Evolutionary conservation across 2,113 vertebrate species (phyloP), one percentile per base, ranked within the genome.

Genomic region (Lathamus discolor): DNA sequence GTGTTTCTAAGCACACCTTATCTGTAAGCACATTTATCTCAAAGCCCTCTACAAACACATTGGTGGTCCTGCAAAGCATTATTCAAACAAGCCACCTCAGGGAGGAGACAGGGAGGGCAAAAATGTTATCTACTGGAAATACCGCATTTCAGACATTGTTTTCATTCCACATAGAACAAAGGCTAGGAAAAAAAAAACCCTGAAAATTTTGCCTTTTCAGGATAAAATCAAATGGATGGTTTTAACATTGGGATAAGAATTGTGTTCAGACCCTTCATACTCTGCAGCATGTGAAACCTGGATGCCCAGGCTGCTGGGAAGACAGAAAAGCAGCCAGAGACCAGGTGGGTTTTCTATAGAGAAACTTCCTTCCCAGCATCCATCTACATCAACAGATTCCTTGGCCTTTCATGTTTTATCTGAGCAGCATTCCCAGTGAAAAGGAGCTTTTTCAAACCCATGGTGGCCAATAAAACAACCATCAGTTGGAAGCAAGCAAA

Each of bases 1-100:
- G n/a, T 27, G 59, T 83, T 88, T 93, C 62, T 72, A 91, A 91
- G 70, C 64, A 75, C 49, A 33, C 23, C 23, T 95, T 96, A 95
- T 95, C 89, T 95, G 33, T 18, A 83, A 67, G 81, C 25, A 67
- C 59, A 37, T 95, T 95, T 93, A 94, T 96, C 85, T 95, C 61
- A 7, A 76, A 20, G 4, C 33, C 74, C 59, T 90, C 72, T 63
- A 25, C 59, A 74, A 52, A 92, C 41, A 78, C 52, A 84, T 74
- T 3, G 49, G 82, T 93, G 72, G 83, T 96, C 83, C 76, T 88
- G 68, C 59, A 90, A 86, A 86, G 43, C 27, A 64, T 83, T 90
- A 81, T 69, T 93, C 92, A 95, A 95, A 83, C 72, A 68, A 91
- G 74, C 33, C 51, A 77, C 29, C 44, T 77, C 68, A 64, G 33